Evolutionary conservation across 1,140 invertebrate genomes (phyloP).

Genomic region (Drosophila athabasca): DNA sequence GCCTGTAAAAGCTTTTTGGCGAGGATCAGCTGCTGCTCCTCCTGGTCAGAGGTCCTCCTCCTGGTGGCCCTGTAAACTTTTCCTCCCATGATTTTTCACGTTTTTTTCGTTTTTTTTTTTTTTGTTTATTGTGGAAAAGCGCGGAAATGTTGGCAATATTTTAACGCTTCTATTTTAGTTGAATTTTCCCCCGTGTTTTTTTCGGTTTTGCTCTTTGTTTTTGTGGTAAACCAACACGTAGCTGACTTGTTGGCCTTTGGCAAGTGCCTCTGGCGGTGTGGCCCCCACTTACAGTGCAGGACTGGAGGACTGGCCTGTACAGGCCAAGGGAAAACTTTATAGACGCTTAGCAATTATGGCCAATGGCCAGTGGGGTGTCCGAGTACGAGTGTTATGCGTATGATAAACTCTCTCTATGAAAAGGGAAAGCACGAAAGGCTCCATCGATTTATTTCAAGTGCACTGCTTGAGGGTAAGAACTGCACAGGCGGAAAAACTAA

Average conservation of each 20-base stretch:
- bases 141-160: constrained; percentile 67
- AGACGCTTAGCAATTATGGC: constrained; percentile 76
- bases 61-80: constrained; percentile 33
- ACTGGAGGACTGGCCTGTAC: constrained; percentile 54
- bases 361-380: constrained; percentile 2
- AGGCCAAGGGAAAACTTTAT: constrained; percentile 60
- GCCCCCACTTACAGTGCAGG: constrained; percentile 9
- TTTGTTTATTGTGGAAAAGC: constrained; percentile 16
- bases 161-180: constrained; percentile 74
- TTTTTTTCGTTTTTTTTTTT: constrained; percentile 8
- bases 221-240: constrained; percentile 43
- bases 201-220: constrained; percentile 28
- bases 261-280: constrained; percentile 21
- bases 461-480: too few species aligned
- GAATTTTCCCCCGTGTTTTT: constrained; percentile 44
- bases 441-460: constrained; percentile 11
- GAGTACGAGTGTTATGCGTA: too few species aligned
- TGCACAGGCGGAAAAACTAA: too few species aligned
- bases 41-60: constrained; percentile 16
- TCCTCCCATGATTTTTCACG: constrained; percentile 3
- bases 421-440: constrained; percentile 1
- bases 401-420: too few species aligned
- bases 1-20: constrained; percentile 70
- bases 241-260: constrained; percentile 45
- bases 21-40: constrained; percentile 70